A percentile compares a stretch with the other conserved stretches of the same genome.
Conservation (phyloP, 1,140 invertebrate species). For the Augochlora pura region DNA sequence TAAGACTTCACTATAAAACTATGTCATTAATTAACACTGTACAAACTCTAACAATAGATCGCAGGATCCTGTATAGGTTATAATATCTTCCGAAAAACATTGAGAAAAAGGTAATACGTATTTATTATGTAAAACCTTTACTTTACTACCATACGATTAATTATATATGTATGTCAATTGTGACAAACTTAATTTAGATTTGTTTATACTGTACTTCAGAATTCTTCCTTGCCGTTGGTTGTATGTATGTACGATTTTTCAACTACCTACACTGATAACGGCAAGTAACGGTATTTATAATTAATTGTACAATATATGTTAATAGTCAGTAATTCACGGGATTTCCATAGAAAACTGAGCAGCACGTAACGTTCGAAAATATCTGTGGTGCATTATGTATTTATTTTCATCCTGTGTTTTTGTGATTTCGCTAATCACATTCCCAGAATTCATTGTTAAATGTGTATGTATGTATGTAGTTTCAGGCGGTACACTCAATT, state of each 20-base stretch:
- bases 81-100: not conserved
- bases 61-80: constrained; percentile 12
- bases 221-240: not conserved
- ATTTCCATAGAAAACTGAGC: not conserved
- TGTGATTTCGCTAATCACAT: not conserved
- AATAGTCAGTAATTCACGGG: not conserved
- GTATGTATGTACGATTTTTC: not conserved
- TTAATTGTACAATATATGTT: not conserved
- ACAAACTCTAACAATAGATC: not conserved
- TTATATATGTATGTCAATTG: not conserved
- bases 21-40: not conserved
- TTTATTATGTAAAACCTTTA: not conserved
- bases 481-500: too few species aligned
- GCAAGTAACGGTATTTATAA: not conserved
- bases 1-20: not conserved
- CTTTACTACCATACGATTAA: not conserved
- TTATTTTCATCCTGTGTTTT: constrained; percentile 32
- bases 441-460: not conserved
- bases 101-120: not conserved
- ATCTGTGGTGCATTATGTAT: constrained; percentile 8
- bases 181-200: not conserved
- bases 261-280: not conserved
- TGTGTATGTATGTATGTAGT: too few species aligned
- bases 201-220: not conserved
- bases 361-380: not conserved